Evolutionary conservation across 2,113 vertebrate species (phyloP).

Genomic region (Chaetorhynchus papuensis): DNA sequence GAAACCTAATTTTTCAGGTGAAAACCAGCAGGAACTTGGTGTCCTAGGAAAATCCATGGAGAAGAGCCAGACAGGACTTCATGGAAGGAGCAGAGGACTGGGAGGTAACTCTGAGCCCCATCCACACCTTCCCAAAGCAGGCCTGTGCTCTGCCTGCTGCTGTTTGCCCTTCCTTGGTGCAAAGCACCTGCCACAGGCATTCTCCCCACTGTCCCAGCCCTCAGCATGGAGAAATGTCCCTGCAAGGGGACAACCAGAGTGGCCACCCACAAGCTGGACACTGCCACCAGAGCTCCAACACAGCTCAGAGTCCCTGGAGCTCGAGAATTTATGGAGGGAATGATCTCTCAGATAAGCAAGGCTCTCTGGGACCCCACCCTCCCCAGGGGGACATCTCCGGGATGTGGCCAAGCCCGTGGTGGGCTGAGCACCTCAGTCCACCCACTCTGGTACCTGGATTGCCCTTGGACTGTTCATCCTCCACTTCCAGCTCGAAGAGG

Average conservation of each 20-base stretch:
- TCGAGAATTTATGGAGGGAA: background rate
- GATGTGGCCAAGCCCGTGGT: accelerated
- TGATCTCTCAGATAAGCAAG: background rate
- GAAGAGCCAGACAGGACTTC: background rate
- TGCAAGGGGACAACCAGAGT: background rate
- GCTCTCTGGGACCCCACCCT: background rate
- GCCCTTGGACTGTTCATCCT: constrained; percentile 89
- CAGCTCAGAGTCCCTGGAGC: background rate
- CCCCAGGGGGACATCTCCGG: background rate
- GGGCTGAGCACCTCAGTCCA: background rate
- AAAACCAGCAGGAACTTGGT: background rate
- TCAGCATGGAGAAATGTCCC: background rate
- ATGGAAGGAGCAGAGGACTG: background rate
- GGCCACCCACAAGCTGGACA: background rate
- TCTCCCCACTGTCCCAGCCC: background rate
- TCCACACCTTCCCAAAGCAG: background rate
- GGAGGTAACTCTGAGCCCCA: background rate
- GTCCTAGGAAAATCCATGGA: background rate
- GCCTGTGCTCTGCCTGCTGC: background rate
- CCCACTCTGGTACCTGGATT: constrained; percentile 80
- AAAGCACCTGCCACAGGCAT: background rate
- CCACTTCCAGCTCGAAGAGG: constrained; percentile 84
- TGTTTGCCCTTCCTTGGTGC: no score
- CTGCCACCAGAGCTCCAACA: background rate
- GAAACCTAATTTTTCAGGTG: background rate